Percentiles rank a stretch among this genome's conserved stretches.
Conservation (phyloP, 2,797 vertebrate genomes). For the Amblyraja radiata region DNA sequence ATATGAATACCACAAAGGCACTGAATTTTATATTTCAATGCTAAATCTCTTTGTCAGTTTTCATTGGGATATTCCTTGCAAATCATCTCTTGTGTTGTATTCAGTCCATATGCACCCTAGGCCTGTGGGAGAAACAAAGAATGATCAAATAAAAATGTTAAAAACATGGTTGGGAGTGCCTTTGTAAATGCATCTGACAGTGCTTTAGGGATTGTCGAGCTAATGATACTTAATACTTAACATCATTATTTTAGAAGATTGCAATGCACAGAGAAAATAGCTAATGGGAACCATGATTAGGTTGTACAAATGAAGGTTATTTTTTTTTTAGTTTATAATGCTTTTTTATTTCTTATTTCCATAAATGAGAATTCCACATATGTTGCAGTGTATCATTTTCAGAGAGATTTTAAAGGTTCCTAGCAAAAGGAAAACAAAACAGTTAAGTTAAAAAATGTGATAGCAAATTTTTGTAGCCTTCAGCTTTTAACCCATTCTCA, state of each 20-base stretch:
- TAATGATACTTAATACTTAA: conserved; percentile 26
- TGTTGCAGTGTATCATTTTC: not conserved
- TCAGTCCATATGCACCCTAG: not conserved
- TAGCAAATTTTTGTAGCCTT: not conserved
- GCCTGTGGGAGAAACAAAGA: not conserved
- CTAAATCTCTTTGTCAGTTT: not conserved
- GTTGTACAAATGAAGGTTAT: not conserved
- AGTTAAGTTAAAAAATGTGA: not conserved
- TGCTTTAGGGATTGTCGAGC: conserved; percentile 7
- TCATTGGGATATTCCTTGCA: not conserved
- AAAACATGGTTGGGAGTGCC: conserved; percentile 20
- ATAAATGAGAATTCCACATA: conserved; percentile 1
- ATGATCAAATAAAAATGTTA: conserved; percentile 5
- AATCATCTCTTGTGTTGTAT: not conserved
- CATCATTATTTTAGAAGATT: conserved; percentile 20
- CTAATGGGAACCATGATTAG: not conserved
- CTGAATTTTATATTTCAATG: not conserved
- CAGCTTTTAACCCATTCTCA: not conserved
- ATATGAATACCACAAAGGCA: not conserved
- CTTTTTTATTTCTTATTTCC: not conserved
- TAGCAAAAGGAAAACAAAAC: not conserved
- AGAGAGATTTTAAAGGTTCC: not conserved
- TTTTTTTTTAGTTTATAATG: not conserved
- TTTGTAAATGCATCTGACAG: conserved; percentile 7
- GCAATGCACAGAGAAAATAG: conserved; percentile 8